Evolutionary conservation across 2,797 vertebrate genomes (phyloP), one percentile per base, ranked within the genome.

Genomic region (Sebastiscus albofasciatus): DNA sequence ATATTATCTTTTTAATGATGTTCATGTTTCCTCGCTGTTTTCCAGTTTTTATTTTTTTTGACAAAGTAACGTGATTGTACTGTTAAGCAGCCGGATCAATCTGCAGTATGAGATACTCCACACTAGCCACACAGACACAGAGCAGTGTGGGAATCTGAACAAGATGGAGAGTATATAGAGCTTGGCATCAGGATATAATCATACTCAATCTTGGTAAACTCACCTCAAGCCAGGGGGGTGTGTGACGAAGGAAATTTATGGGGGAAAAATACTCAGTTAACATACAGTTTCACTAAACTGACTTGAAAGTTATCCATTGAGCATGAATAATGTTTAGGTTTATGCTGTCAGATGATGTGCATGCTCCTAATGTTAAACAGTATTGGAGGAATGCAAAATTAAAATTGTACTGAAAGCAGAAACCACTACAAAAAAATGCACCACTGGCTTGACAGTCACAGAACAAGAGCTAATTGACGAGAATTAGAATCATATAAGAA

Each of bases 401-500:
- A 5, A 42, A 18, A 18, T n/a, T 56, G 4, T 6, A 60, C 11
- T 65, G 13, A 72, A 36, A 14, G 39, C 12, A 52, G 13, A 60
- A 59, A 52, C 2, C n/a, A 52, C 3, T 31, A 16, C 1, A 31
- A 79, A 3, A 31, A 24, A 80, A 31, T 2, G 5, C 16, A 31
- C 13, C 9, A 2, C 22, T 36, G 34, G 6, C 58, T 29, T 55
- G 9, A 18, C n/a, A 75, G 42, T 42, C 59, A 33, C n/a, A 54
- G 33, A 61, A 64, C 9, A 76, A 72, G 36, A 81, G 31, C 9
- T 66, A 34, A 62, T 56, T 67, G 59, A 69, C 67, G n/a, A 72
- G 76, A 80, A 84, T 58, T 66, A 22, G 42, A 75, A n/a, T 62
- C 67, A 52, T 39, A 8, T 36, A 75, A 64, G 33, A 75, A 55